A percentile compares a stretch with the other conserved stretches of the same genome.
Conservation (phyloP, 1,140 invertebrate species). For the Temnothorax nylanderi region DNA sequence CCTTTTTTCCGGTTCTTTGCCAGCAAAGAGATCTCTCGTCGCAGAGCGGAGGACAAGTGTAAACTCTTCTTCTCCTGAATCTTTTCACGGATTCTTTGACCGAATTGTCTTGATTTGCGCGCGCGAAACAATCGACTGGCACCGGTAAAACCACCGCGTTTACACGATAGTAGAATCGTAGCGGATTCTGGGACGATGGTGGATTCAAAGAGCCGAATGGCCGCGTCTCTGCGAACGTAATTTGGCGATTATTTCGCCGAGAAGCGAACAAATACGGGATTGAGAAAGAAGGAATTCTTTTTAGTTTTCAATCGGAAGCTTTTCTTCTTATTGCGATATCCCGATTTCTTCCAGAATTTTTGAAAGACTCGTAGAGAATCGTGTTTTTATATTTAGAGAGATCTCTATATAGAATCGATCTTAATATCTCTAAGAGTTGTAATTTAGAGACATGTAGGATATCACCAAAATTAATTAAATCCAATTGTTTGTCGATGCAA, state of each 20-base stretch:
- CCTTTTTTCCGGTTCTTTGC: conserved; percentile 23
- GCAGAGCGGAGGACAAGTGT: conserved; percentile 51
- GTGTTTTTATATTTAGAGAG: neutral
- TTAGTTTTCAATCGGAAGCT: neutral
- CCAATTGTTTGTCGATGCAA: neutral
- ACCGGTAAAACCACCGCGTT: conserved; percentile 30
- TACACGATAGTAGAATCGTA: conserved; percentile 44
- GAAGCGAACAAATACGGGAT: conserved; percentile 21
- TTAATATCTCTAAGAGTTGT: neutral
- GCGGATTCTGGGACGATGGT: conserved; percentile 1
- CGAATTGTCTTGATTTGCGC: conserved; percentile 47
- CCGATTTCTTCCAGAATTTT: neutral
- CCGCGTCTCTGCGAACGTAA: conserved; percentile 16
- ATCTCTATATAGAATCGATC: neutral
- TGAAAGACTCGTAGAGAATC: neutral
- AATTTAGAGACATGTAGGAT: neutral
- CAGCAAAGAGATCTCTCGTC: conserved; percentile 56
- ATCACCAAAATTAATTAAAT: neutral
- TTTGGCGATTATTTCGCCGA: conserved; percentile 49
- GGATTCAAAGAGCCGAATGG: conserved; percentile 29
- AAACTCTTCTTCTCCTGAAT: conserved; percentile 65
- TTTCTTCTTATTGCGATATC: neutral
- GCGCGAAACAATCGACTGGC: conserved; percentile 1
- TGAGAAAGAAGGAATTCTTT: neutral
- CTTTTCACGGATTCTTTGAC: conserved; percentile 34